Percentiles rank a stretch among this genome's conserved stretches.
These are phyloP conservation scores for Aphelinus atriplicis DNA, from an alignment of 1,140 invertebrate species.

Conservation along the genomic window DNA sequence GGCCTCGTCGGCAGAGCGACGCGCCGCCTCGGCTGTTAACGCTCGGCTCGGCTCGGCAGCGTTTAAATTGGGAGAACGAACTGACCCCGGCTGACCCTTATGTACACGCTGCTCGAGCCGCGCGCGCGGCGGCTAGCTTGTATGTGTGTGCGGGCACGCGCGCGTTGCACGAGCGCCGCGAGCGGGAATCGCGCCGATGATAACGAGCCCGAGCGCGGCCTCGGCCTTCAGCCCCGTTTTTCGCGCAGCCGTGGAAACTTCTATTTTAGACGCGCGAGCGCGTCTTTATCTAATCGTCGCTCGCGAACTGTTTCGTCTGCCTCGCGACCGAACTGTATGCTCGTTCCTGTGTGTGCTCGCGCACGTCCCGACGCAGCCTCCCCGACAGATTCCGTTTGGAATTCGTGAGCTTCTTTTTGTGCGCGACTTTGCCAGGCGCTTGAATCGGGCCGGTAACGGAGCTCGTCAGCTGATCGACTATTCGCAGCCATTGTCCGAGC, in stretches of 20 bases:
- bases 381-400: no score
- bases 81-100: slow-evolving; percentile 18
- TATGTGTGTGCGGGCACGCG: neutral
- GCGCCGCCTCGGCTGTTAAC: no score
- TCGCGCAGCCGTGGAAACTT: slow-evolving; percentile 17
- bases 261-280: slow-evolving; percentile 26
- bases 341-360: no score
- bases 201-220: neutral
- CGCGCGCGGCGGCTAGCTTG: neutral
- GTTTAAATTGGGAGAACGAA: slow-evolving; percentile 31
- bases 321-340: no score
- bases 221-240: no score
- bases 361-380: no score
- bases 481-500: no score
- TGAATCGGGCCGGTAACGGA: no score
- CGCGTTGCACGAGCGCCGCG: no score
- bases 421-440: neutral
- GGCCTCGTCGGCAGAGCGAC: neutral
- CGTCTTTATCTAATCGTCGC: slow-evolving; percentile 26
- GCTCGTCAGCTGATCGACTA: no score
- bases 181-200: neutral
- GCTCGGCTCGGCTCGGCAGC: neutral
- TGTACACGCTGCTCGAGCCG: no score
- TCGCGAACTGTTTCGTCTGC: no score
- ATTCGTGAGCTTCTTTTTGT: neutral